A percentile compares a stretch with the other conserved stretches of the same genome.
Conservation (phyloP, 2,113 vertebrate species). For the Sinocyclocheilus anshuiensis region DNA sequence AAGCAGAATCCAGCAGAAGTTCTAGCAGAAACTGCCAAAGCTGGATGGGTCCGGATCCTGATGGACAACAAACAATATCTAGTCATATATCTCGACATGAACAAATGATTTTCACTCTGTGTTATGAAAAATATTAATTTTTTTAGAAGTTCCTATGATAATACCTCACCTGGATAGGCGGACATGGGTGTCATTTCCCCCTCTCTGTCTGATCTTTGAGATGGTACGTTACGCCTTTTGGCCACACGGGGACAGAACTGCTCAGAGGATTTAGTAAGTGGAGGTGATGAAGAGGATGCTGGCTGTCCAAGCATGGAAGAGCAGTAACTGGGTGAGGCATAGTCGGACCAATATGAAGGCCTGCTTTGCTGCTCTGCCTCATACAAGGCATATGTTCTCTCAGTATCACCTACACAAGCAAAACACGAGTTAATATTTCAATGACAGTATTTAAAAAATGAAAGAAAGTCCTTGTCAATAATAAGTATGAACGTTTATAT, state of each 20-base stretch:
- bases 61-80: background rate
- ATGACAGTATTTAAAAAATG: background rate
- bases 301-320: constrained; percentile 54
- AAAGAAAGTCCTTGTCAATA: no score
- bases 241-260: constrained; percentile 76
- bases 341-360: constrained; percentile 71
- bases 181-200: constrained; percentile 71
- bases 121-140: background rate
- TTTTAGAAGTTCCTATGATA: background rate
- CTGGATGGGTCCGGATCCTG: constrained; percentile 81
- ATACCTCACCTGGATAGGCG: constrained; percentile 73
- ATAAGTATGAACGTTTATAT: no score
- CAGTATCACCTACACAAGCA: constrained; percentile 63
- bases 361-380: constrained; percentile 67
- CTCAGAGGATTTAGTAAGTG: constrained; percentile 61
- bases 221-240: constrained; percentile 69
- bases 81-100: background rate
- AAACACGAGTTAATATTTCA: background rate
- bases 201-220: constrained; percentile 69
- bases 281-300: constrained; percentile 54
- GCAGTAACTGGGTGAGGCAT: constrained; percentile 64
- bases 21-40: constrained; percentile 84
- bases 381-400: constrained; percentile 66
- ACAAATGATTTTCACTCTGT: background rate
- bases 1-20: constrained; percentile 78